A percentile compares a stretch with the other conserved stretches of the same genome.
These are phyloP conservation scores for Drosophila anceps DNA, from an alignment of 2,888 invertebrate genomes.

Conservation along the genomic window DNA sequence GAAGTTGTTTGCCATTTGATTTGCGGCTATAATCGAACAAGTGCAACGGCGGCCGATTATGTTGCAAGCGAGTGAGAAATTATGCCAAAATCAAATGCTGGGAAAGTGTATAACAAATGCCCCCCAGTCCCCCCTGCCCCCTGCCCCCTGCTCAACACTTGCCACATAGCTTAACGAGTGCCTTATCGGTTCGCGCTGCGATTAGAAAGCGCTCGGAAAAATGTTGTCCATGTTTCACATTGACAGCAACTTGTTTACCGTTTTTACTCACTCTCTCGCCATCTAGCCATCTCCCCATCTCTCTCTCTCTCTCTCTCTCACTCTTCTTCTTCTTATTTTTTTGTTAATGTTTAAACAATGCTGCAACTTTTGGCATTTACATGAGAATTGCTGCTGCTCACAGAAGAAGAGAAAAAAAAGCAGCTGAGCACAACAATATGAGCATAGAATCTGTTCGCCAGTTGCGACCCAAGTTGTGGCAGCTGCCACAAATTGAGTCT, in stretches of 20 bases:
- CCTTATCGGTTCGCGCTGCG: conserved; percentile 42
- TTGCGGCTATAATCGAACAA: conserved; percentile 56
- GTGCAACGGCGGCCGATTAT: conserved; percentile 47
- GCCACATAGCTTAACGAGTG: conserved; percentile 1
- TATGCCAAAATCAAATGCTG: conserved; percentile 48
- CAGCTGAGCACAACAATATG: conserved; percentile 62
- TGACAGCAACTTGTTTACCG: conserved; percentile 79
- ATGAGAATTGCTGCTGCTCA: conserved; percentile 65
- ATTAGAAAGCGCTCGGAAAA: conserved; percentile 55
- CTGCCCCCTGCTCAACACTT: background rate
- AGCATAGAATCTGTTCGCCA: conserved; percentile 61
- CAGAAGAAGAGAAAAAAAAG: conserved; percentile 7
- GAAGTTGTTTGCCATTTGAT: conserved; percentile 59
- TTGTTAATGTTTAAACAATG: conserved; percentile 61
- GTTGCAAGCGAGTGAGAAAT: conserved; percentile 43
- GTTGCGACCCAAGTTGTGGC: conserved; percentile 13
- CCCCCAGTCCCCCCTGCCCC: no score
- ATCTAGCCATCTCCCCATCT: background rate
- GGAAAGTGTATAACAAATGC: conserved; percentile 38
- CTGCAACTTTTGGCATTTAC: conserved; percentile 75
- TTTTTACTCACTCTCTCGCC: conserved; percentile 23
- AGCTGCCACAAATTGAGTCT: conserved; percentile 71
- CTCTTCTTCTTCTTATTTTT: background rate
- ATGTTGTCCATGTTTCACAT: conserved; percentile 58
- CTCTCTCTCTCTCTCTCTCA: background rate